Evolutionary conservation across 64 coral and sea anemone genomes (phyloP), one percentile per base, ranked within the genome.

Genomic region (Anthopleura sola): DNA sequence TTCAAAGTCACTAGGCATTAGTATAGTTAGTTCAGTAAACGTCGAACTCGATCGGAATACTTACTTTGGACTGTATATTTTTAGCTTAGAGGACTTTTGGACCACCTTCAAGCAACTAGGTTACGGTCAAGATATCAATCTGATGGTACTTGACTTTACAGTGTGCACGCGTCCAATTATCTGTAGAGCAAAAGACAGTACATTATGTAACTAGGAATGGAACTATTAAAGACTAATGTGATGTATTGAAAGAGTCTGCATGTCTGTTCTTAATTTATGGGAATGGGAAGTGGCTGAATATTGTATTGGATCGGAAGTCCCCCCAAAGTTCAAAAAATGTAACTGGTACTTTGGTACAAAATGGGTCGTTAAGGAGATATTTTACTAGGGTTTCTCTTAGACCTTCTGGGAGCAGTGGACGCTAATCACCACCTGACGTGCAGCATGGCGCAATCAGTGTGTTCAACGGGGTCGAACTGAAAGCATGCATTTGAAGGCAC

Each of bases 211-310:
- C 29, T 71, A 71, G 26, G 28, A 34, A 71, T 14, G 28, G 23
- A 71, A 0, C 66, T 71, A 71, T 71, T 71, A 71, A 71, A 71
- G 29, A 32, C 66, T 71, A 71, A 33, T 71, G 66, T 71, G 28
- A 14, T 71, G 66, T 71, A 71, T 34, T 26, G 24, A 62, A 31
- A 14, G 31, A 33, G 28, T 15, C 50, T 53, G 50, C 14, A 6
- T 71, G 66, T 71, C 28, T 34, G 2, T 71, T 68, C 7, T 9
- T 28, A 11, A 26, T 21, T 28, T 11, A 48, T 5, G 3, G n/a
- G 26, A 68, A 4, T 24, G 62, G n/a, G 12, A 26, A 68, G 12
- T 29, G 26, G 46, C 62, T 68, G 62, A 68, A 68, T 68, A 48
- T 48, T 48, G 11, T 11, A 48, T 11, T 3, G 46, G 11, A 48